phyloP scores from a whole-genome alignment of 1,140 invertebrate species.

The Drosophila subobscura region DNA sequence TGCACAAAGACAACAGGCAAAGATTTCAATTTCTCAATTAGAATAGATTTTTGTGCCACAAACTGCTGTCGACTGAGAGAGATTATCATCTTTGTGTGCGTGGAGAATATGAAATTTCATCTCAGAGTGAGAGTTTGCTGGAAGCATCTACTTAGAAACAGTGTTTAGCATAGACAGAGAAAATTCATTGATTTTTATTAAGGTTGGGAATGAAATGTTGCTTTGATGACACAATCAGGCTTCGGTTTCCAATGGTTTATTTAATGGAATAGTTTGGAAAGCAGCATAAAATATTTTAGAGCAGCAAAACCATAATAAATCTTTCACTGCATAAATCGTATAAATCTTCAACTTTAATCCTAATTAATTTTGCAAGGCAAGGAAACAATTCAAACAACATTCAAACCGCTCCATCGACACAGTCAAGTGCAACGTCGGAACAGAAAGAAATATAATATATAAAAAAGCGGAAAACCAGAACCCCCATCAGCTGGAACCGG shows the following conservation, averaged over 20 bases:
- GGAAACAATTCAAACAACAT: conserved; percentile 1
- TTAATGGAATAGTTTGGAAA: too few species aligned
- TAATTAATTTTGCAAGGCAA: conserved; percentile 10
- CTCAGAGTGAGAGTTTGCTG: not conserved
- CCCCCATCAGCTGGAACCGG: conserved; percentile 27
- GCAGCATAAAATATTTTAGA: too few species aligned
- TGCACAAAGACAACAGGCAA: conserved; percentile 29
- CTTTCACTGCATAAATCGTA: conserved; percentile 11
- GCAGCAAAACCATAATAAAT: too few species aligned
- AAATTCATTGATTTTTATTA: too few species aligned
- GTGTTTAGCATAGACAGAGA: too few species aligned
- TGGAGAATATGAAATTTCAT: conserved; percentile 31
- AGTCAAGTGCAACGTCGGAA: conserved; percentile 38
- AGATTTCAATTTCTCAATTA: conserved; percentile 58
- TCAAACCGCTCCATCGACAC: conserved; percentile 1
- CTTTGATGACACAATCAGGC: too few species aligned
- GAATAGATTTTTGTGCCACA: conserved; percentile 19
- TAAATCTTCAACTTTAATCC: conserved; percentile 11
- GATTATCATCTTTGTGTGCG: conserved; percentile 13
- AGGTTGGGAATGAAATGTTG: too few species aligned
- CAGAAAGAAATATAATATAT: conserved; percentile 12
- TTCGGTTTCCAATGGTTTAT: too few species aligned
- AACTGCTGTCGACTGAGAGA: conserved; percentile 3
- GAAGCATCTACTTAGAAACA: not conserved
- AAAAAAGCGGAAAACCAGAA: conserved; percentile 29